Evolutionary conservation across 2,113 vertebrate genomes (phyloP).

Genomic region (Crocuta crocuta): DNA sequence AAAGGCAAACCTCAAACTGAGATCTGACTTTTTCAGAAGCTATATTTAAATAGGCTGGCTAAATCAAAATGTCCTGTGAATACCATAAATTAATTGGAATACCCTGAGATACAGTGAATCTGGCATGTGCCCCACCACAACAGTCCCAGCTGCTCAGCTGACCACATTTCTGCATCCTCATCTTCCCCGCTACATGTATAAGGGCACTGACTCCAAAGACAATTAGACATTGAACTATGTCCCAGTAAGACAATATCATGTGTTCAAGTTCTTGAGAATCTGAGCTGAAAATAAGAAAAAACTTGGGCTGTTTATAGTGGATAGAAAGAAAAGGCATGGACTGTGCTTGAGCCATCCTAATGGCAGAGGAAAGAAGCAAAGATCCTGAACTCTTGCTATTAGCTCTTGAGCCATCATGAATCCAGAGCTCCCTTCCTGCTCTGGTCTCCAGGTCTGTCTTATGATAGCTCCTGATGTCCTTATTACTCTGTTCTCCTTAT

Average conservation of each 20-base stretch:
- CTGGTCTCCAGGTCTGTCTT: not conserved
- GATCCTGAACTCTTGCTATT: not conserved
- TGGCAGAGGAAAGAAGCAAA: not conserved
- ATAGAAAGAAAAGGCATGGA: not conserved
- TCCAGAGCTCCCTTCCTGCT: not conserved
- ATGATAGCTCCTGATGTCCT: not conserved
- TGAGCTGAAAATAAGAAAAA: not conserved
- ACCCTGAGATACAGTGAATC: not conserved
- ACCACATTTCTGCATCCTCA: not conserved
- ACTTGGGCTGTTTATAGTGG: not conserved
- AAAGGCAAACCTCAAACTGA: conserved; percentile 22
- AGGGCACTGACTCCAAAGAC: not conserved
- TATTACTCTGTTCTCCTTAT: not conserved
- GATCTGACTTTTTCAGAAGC: not conserved
- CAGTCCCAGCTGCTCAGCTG: not conserved
- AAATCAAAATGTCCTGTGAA: not conserved
- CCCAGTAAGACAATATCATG: not conserved
- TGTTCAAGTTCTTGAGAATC: not conserved
- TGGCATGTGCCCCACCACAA: not conserved
- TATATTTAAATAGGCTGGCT: not conserved
- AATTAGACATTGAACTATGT: not conserved
- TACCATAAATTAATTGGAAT: not conserved
- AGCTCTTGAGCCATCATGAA: not conserved
- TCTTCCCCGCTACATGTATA: not conserved
- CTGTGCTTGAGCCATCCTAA: not conserved